Percentiles rank a stretch among this genome's conserved stretches.
phyloP scores from a whole-genome alignment of 2,888 invertebrate species.

The Nezara viridula region DNA sequence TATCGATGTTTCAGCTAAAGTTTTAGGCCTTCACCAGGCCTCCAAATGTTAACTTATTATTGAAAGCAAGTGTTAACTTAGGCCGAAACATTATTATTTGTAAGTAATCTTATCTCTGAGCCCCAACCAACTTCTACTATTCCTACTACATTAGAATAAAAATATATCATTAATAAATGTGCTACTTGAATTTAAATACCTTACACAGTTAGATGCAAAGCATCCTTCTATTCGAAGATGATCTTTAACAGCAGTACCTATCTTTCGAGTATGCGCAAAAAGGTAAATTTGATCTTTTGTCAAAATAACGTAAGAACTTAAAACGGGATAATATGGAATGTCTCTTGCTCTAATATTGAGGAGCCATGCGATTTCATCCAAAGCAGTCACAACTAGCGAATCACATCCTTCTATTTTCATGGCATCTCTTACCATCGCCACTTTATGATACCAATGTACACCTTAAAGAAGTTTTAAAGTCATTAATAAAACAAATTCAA shows the following conservation, averaged over 20 bases:
- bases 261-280: conserved; percentile 79
- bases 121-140: too few species aligned
- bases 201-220: conserved; percentile 74
- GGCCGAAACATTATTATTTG: too few species aligned
- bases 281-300: conserved; percentile 77
- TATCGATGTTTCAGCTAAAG: too few species aligned
- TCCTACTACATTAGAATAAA: too few species aligned
- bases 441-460: conserved; percentile 82
- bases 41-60: too few species aligned
- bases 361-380: conserved; percentile 91
- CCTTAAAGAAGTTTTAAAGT: conserved; percentile 70
- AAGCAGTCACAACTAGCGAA: conserved; percentile 85
- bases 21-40: too few species aligned
- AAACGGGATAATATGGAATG: conserved; percentile 83
- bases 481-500: background rate
- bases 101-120: too few species aligned
- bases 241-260: conserved; percentile 69
- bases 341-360: conserved; percentile 90
- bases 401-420: conserved; percentile 77
- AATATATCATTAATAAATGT: background rate
- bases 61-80: too few species aligned
- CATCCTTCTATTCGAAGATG: conserved; percentile 75
- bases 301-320: conserved; percentile 82
- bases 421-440: conserved; percentile 76
- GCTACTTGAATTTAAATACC: conserved; percentile 69